Percentiles rank a stretch among this genome's conserved stretches.
Evolutionary conservation across 2,113 vertebrate genomes (phyloP).

Genomic region (Tonatia bakeri): DNA sequence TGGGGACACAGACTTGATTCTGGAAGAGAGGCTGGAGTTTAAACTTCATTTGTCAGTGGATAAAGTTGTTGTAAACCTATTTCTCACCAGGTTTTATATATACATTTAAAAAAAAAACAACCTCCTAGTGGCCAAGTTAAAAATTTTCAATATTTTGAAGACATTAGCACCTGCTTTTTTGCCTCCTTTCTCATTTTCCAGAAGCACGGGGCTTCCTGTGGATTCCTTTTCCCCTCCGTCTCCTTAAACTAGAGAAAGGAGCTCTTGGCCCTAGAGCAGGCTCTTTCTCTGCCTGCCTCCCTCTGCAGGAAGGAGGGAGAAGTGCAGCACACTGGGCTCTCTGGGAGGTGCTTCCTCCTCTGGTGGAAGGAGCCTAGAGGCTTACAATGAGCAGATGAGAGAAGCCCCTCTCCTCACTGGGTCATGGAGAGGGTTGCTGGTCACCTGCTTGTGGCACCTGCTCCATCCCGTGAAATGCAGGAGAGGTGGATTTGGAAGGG

Average conservation of each 20-base stretch:
- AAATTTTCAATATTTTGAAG: slow-evolving; percentile 21
- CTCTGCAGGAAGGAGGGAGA: slow-evolving; percentile 56
- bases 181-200: not conserved
- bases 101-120: not conserved
- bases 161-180: not conserved
- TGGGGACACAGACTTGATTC: slow-evolving; percentile 11
- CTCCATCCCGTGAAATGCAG: not conserved
- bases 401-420: not conserved
- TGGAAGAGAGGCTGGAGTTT: slow-evolving; percentile 35
- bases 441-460: not conserved
- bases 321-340: not conserved
- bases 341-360: not conserved
- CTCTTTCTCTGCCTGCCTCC: slow-evolving; percentile 8
- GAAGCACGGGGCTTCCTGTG: not conserved
- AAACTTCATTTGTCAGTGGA: slow-evolving; percentile 40
- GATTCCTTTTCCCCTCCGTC: not conserved
- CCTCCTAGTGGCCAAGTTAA: not conserved
- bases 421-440: not conserved
- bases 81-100: not conserved
- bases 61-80: slow-evolving; percentile 40
- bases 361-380: not conserved
- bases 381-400: not conserved
- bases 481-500: not conserved
- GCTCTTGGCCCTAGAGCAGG: not conserved
- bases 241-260: not conserved